Evolutionary conservation across 2,797 vertebrate genomes (phyloP), one percentile per base, ranked within the genome.

Genomic region (Catharus ustulatus): DNA sequence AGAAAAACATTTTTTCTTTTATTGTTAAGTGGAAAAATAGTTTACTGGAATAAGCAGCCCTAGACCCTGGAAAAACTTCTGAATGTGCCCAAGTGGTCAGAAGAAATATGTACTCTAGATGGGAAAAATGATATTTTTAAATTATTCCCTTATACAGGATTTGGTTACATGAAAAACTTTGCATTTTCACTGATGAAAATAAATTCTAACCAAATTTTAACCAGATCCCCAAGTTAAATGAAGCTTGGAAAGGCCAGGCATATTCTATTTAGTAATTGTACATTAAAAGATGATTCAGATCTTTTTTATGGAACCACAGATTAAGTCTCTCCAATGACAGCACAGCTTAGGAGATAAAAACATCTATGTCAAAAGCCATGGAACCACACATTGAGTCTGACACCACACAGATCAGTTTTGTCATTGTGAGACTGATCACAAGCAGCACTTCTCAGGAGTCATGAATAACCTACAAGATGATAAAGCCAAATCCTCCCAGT

Each of bases 51-150:
- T 66, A 27, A 77, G 26, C 38, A 90, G 52, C 32, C 64, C 38
- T 81, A 55, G 71, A 92, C 52, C 34, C 36, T 92, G 83, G 87
- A 82, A 95, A 94, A 96, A 71, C 6, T 59, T 86, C 46, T 87
- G 78, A 62, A 84, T 88, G 15, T 81, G 29, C 58, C 15, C 21
- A 82, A 89, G 49, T 67, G 66, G 68, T 90, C 74, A 92, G 77
- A 94, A 94, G 22, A 82, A 94, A 90, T 89, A 89, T 42, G 68
- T 83, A 18, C 18, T 80, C 20, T 87, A 38, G 17, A 83, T 81
- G 77, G 29, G 63, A 82, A 78, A 95, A 84, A 68, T 6, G 5
- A 74, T 86, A 73, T 57, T 89, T 61, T 85, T 29, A 77, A 96
- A 90, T 52, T 32, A 73, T 77, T 89, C 45, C 20, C n/a, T 78